Evolutionary conservation across 2,888 invertebrate genomes (phyloP), one percentile per base, ranked within the genome.

Genomic region (Notodonta dromedarius): DNA sequence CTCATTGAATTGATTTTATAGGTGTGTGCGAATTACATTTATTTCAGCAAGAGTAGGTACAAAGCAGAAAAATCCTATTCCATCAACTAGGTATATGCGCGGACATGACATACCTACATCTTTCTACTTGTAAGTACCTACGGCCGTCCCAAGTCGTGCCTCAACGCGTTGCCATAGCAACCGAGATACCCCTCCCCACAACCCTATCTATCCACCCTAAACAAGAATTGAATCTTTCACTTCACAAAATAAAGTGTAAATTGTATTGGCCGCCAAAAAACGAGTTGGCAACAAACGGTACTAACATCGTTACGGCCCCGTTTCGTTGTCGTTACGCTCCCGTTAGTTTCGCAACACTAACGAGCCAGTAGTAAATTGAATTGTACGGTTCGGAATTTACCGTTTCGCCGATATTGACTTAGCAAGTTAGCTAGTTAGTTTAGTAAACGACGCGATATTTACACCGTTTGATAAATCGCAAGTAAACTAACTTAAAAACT

Each of bases 271-370:
- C 50, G 24, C 13, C 59, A 24, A 35, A 65, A 76, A 77, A 76
- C 79, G 73, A 78, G 76, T 79, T 77, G 60, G 66, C 71, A 74
- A 79, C 78, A 80, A 82, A 77, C 72, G 75, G 71, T 84, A 44
- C 24, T 56, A 82, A 84, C 71, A 65, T 76, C 71, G 84, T 86
- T 85, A 83, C 75, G 68, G 73, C 61, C 66, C 64, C 75, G 80
- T 77, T 78, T 82, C 80, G 72, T 75, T 77, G 68, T 76, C 78
- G 76, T 71, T 65, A 73, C 74, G 73, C 68, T 62, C 65, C 66
- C 71, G 76, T 77, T 78, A 80, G 76, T 77, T 80, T 77, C 71
- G 82, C 83, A 79, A 82, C 66, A 65, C 66, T 82, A 82, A 85
- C 81, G 74, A 80, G 72, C 61, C 65, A 66, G 65, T 11, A 61